Evolutionary conservation across 2,797 vertebrate genomes (phyloP).

Genomic region (Chiloscyllium punctatum): DNA sequence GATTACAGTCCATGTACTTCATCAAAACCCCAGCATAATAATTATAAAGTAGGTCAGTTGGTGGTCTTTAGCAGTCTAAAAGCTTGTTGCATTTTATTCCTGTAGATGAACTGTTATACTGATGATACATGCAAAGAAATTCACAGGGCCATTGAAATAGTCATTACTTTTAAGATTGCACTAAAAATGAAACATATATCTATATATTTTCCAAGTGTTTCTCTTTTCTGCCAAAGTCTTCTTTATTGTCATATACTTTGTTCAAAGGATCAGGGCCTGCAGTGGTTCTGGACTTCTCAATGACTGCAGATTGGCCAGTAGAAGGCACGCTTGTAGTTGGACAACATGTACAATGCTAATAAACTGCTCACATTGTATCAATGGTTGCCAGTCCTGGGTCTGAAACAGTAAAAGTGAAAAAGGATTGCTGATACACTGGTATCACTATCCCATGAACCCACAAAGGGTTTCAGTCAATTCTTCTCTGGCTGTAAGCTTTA

Average conservation of each 20-base stretch:
- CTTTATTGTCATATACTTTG: neutral
- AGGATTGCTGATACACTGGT: conserved; percentile 8
- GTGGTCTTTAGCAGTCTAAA: conserved; percentile 27
- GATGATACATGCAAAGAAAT: conserved; percentile 31
- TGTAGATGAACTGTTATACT: conserved; percentile 23
- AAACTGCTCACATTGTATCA: conserved; percentile 8
- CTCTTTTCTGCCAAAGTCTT: conserved; percentile 16
- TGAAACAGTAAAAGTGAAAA: conserved; percentile 29
- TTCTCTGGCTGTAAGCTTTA: neutral
- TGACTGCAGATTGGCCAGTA: conserved; percentile 18
- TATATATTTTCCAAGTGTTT: conserved; percentile 20
- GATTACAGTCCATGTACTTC: conserved; percentile 27
- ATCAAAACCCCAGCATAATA: conserved; percentile 31
- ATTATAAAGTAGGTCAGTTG: conserved; percentile 13
- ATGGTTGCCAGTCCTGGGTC: conserved; percentile 20
- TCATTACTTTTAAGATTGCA: neutral
- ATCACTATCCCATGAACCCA: neutral
- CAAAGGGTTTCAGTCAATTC: neutral
- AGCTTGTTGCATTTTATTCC: conserved; percentile 30
- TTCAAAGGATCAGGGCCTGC: conserved; percentile 29
- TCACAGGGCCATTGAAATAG: conserved; percentile 30
- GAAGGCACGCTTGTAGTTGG: conserved; percentile 33
- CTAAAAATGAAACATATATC: conserved; percentile 31
- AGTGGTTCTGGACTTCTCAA: neutral
- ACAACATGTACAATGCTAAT: neutral